These are phyloP conservation scores for Rhea americana DNA, from an alignment of 2,113 vertebrate genomes.

Conservation along the genomic window DNA sequence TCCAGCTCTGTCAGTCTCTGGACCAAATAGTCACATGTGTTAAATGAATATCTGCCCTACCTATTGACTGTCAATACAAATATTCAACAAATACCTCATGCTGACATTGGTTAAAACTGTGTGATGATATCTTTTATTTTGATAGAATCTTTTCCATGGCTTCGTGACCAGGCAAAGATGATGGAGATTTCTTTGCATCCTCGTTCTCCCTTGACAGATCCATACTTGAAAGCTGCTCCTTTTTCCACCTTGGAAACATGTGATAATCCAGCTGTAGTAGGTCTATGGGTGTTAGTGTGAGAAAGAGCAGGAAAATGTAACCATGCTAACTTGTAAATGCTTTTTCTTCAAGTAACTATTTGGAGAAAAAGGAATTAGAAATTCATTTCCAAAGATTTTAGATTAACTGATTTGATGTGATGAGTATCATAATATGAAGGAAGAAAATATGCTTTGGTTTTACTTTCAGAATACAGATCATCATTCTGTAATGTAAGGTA, in stretches of 20 bases:
- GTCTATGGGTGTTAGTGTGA: background rate
- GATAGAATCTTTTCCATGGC: background rate
- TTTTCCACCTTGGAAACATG: background rate
- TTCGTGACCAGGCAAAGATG: background rate
- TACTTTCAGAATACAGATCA: background rate
- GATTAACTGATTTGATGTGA: background rate
- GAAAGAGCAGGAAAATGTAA: background rate
- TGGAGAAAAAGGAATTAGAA: background rate
- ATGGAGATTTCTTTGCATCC: background rate
- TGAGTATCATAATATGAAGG: background rate
- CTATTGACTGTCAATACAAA: background rate
- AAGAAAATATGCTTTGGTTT: background rate
- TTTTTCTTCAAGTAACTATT: background rate
- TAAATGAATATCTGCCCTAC: background rate
- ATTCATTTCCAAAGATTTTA: background rate
- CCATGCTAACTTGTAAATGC: background rate
- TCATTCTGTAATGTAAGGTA: background rate
- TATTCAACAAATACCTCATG: background rate
- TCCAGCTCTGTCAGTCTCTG: background rate
- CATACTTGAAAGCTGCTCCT: background rate
- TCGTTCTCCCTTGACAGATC: background rate
- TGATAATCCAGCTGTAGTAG: rapidly evolving
- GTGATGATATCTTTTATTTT: background rate
- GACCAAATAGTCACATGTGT: background rate
- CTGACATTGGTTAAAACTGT: background rate